Conservation (phyloP, 1,140 invertebrate species). For the Drosophila nigromelanica region DNA sequence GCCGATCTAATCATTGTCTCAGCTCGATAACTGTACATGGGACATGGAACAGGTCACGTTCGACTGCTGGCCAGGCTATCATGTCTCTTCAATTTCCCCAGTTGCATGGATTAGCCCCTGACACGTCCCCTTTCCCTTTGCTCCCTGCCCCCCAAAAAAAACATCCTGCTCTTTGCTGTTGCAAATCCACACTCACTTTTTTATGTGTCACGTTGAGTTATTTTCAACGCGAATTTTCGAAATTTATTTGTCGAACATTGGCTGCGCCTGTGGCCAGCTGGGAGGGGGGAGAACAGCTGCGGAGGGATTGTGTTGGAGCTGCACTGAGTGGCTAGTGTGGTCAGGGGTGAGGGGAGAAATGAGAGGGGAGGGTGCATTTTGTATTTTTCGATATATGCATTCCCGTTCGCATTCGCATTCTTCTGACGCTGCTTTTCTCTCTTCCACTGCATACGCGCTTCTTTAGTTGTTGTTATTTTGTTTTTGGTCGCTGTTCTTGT, state of each 20-base stretch:
- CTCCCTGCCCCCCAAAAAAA: no score
- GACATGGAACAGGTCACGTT: conserved; percentile 31
- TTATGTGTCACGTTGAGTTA: conserved; percentile 71
- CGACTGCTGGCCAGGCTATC: conserved; percentile 22
- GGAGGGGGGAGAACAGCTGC: neutral
- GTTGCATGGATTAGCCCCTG: conserved; percentile 6
- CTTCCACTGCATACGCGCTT: conserved; percentile 12
- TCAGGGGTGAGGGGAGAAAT: neutral
- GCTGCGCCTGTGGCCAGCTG: conserved; percentile 35
- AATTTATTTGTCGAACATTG: conserved; percentile 75
- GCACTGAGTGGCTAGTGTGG: neutral
- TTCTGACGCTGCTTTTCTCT: conserved; percentile 40
- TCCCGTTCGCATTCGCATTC: conserved; percentile 58
- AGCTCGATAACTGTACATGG: conserved; percentile 12
- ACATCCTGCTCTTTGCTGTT: neutral
- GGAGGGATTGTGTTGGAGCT: no score
- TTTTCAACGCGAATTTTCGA: conserved; percentile 75
- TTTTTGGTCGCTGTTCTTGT: conserved; percentile 31
- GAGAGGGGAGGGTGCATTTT: neutral
- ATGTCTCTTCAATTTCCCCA: conserved; percentile 25
- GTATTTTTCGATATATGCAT: conserved; percentile 63
- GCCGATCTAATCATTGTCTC: conserved; percentile 40
- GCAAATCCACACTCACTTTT: conserved; percentile 47
- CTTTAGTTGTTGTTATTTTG: conserved; percentile 12
- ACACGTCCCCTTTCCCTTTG: neutral